Percentiles rank a stretch among this genome's conserved stretches.
Evolutionary conservation across 2,888 invertebrate species (phyloP).

Genomic region (Merodon equestris): DNA sequence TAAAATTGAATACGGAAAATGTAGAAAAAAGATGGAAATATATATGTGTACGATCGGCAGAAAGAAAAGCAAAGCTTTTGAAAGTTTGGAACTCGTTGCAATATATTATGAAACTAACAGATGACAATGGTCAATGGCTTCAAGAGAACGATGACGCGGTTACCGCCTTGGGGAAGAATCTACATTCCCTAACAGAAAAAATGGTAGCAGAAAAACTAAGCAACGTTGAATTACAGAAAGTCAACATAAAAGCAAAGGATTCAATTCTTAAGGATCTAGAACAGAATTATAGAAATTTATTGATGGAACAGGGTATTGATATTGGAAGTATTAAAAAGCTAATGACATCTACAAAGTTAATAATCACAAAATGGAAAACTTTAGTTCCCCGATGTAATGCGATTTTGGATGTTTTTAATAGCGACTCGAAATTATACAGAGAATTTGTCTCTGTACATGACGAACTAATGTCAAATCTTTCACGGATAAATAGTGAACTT

Average conservation of each 20-base stretch:
- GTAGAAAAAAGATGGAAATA: conserved; percentile 89
- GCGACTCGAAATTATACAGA: conserved; percentile 82
- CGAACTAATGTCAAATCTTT: conserved; percentile 84
- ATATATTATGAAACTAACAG: conserved; percentile 81
- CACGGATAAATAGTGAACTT: conserved; percentile 85
- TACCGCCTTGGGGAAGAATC: conserved; percentile 81
- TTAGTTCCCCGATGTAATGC: conserved; percentile 82
- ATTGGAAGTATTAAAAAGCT: conserved; percentile 84
- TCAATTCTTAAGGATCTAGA: conserved; percentile 83
- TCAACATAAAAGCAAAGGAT: conserved; percentile 81
- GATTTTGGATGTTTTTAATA: conserved; percentile 81
- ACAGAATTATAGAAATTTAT: conserved; percentile 85
- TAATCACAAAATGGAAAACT: conserved; percentile 84
- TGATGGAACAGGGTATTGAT: conserved; percentile 84
- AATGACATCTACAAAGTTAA: conserved; percentile 81
- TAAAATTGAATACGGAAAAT: conserved; percentile 84
- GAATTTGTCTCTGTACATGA: conserved; percentile 87
- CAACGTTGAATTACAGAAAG: conserved; percentile 80
- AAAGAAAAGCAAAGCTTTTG: conserved; percentile 84
- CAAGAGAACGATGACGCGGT: conserved; percentile 83
- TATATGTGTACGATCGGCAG: conserved; percentile 86
- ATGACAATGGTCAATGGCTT: conserved; percentile 83
- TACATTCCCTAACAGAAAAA: conserved; percentile 81
- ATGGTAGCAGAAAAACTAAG: conserved; percentile 82
- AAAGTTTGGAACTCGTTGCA: conserved; percentile 82